Percentiles rank a stretch among this genome's conserved stretches.
These are phyloP conservation scores for Sebastes flavidus DNA, from an alignment of 2,797 vertebrate species.

Conservation along the genomic window DNA sequence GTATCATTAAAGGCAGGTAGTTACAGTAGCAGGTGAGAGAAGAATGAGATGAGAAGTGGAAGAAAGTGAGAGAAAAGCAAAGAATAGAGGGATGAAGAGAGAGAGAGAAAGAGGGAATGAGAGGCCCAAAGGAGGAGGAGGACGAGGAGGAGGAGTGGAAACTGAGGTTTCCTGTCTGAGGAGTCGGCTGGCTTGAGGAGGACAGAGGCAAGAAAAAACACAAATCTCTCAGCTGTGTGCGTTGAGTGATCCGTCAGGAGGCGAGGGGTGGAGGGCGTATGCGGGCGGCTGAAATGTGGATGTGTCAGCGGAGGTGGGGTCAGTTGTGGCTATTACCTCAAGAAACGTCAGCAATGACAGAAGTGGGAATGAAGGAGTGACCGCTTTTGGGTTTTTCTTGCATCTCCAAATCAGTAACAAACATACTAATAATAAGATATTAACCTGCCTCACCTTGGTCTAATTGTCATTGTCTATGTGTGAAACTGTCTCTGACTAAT, in stretches of 20 bases:
- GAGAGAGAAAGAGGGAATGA: conserved; percentile 39
- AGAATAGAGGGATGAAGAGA: conserved; percentile 36
- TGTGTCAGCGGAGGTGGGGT: conserved; percentile 70
- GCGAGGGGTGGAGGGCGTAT: conserved; percentile 31
- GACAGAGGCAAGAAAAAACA: conserved; percentile 58
- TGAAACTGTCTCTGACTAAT: not conserved
- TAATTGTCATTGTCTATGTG: not conserved
- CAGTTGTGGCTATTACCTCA: conserved; percentile 50
- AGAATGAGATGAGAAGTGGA: conserved; percentile 1
- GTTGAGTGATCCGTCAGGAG: conserved; percentile 45
- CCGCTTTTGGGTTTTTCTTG: conserved; percentile 27
- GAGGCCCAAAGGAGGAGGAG: conserved; percentile 66
- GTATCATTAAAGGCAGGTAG: not conserved
- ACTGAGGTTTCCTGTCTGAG: conserved; percentile 87
- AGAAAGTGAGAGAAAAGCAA: conserved; percentile 30
- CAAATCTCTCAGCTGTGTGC: conserved; percentile 61
- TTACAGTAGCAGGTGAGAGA: not conserved
- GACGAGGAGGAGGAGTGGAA: conserved; percentile 76
- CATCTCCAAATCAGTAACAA: not conserved
- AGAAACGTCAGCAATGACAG: conserved; percentile 60
- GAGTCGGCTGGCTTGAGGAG: conserved; percentile 72
- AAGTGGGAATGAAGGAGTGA: conserved; percentile 22
- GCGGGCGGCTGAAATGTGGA: conserved; percentile 51
- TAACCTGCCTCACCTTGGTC: not conserved
- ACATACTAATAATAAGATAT: not conserved